Conservation (phyloP, 2,113 vertebrate species). For the Gulo gulo region DNA sequence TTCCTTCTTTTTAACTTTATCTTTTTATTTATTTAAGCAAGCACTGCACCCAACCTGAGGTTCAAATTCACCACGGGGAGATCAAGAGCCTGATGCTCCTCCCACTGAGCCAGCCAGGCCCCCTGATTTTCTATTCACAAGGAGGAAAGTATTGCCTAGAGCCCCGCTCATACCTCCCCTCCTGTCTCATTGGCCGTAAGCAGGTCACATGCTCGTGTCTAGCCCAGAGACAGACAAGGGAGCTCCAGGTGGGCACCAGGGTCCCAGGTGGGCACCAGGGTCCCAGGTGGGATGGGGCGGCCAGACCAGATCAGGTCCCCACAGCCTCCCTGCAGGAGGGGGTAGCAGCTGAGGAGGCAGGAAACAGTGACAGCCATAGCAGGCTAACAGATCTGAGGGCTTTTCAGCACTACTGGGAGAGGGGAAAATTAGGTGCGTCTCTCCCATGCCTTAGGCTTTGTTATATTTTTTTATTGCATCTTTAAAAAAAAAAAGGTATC, state of each 20-base stretch:
- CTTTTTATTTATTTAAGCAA: background rate
- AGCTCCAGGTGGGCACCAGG: no score
- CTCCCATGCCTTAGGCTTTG: background rate
- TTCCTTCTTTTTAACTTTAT: background rate
- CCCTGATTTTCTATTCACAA: background rate
- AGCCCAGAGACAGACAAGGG: background rate
- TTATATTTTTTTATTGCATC: background rate
- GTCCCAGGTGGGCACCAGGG: background rate
- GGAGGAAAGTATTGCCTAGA: background rate
- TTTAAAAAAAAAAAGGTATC: background rate
- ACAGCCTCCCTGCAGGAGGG: background rate
- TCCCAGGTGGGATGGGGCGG: fast-evolving
- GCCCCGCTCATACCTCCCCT: no score
- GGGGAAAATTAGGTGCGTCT: background rate
- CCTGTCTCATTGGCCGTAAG: background rate
- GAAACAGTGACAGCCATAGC: background rate
- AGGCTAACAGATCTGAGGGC: fast-evolving
- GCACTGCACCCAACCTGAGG: background rate
- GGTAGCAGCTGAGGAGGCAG: fast-evolving
- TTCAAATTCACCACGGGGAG: background rate
- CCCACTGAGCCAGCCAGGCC: background rate
- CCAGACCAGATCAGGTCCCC: fast-evolving
- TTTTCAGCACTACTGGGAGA: background rate
- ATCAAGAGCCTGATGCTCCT: background rate
- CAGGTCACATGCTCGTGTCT: background rate